Evolutionary conservation across 1,140 invertebrate species (phyloP).

Genomic region (Bradysia coprophila): DNA sequence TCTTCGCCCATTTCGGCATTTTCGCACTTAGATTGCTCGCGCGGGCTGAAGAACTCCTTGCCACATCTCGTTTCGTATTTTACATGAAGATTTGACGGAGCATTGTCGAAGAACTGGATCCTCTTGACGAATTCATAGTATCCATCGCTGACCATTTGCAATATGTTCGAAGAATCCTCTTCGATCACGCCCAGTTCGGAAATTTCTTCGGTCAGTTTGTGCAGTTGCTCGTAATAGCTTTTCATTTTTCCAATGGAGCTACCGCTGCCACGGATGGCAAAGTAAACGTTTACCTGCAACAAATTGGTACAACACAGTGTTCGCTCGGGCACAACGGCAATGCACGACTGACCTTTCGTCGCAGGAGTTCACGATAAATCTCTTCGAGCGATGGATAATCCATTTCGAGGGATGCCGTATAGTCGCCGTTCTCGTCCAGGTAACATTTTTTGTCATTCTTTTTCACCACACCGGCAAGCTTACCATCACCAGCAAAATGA

Average conservation of each 20-base stretch:
- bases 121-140: conserved; percentile 33
- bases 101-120: conserved; percentile 33
- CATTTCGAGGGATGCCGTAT: conserved; percentile 28
- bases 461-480: conserved; percentile 26
- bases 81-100: conserved; percentile 26
- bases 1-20: conserved; percentile 32
- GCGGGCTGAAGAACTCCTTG: conserved; percentile 15
- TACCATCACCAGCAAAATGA: conserved; percentile 42
- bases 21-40: conserved; percentile 27
- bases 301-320: not conserved
- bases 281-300: conserved; percentile 35
- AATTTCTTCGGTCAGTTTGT: conserved; percentile 28
- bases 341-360: conserved; percentile 26
- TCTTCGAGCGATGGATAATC: conserved; percentile 43
- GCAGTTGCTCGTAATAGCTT: conserved; percentile 29
- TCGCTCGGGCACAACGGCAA: not conserved
- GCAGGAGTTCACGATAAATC: conserved; percentile 30
- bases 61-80: conserved; percentile 35
- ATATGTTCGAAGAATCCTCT: conserved; percentile 36
- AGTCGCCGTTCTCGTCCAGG: conserved; percentile 31
- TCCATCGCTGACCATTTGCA: conserved; percentile 35
- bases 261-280: too few species aligned
- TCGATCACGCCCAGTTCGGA: conserved; percentile 35
- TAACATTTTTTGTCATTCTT: conserved; percentile 33
- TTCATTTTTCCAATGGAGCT: conserved; percentile 31